Conservation (phyloP, 1,140 invertebrate species). For the Oryctes rhinoceros region DNA sequence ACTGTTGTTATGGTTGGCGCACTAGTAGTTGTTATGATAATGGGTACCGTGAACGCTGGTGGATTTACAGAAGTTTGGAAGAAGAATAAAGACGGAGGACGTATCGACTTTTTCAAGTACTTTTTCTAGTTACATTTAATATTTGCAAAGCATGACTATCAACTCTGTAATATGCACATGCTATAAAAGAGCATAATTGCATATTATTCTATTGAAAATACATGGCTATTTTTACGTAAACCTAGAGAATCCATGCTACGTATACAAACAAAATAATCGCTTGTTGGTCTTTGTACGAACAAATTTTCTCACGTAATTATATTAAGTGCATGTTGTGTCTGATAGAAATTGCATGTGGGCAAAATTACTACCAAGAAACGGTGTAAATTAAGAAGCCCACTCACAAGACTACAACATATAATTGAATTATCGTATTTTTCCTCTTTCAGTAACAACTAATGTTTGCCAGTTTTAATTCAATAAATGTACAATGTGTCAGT, state of each 20-base stretch:
- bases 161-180: too few species aligned
- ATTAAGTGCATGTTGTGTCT: slow-evolving; percentile 31
- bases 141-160: too few species aligned
- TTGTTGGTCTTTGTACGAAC: background rate
- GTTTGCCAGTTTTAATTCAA: too few species aligned
- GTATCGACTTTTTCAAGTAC: slow-evolving; percentile 72
- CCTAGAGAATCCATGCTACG: background rate
- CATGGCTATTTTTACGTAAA: too few species aligned
- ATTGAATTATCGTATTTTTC: background rate
- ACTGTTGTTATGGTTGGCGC: slow-evolving; percentile 79
- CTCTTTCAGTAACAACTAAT: background rate
- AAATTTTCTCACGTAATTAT: slow-evolving; percentile 23
- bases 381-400: slow-evolving; percentile 13
- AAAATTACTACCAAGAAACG: slow-evolving; percentile 11
- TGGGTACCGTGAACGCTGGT: slow-evolving; percentile 73
- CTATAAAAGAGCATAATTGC: too few species aligned
- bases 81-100: slow-evolving; percentile 64
- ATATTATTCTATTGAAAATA: too few species aligned
- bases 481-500: too few species aligned
- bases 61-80: slow-evolving; percentile 72
- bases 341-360: slow-evolving; percentile 9
- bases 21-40: slow-evolving; percentile 71
- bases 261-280: too few species aligned
- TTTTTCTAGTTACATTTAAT: background rate
- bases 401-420: background rate